Base-by-base conservation (phyloP, 2,797 vertebrate species). In the Phyllotis vaccarum region DNA sequence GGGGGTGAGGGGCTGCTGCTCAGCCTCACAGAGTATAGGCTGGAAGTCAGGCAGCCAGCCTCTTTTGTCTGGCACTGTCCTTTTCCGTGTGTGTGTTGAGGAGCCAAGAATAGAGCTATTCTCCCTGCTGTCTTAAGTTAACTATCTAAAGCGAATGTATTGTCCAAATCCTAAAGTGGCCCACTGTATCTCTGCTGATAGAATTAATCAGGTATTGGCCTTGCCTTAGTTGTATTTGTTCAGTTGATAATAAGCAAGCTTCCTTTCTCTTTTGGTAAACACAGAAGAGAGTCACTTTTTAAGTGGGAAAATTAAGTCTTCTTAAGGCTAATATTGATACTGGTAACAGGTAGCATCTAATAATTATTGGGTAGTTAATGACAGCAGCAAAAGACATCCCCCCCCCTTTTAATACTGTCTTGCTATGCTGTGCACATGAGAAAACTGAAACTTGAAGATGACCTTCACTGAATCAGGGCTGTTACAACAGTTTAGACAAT, bases 361-460 rank as follows among this genome's bases (percentile, higher is more conserved):
- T 64, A 46, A 34, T 34, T 66, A 6, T 66, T 85, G 60, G 34
- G 54, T 89, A 34, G 10, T 62, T 87, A 49, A 19, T 95, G 52
- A n/a, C n/a, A 82, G 66, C 46, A 54, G 56, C 46, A 81, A 29
- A 85, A 85, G 64, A 88, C 52, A 68, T 17, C 19, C 8, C 29
- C 31, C 31, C 58, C 29, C 11, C 21, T 75, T 70, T 72, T 31
- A 46, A 52, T 72, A 78, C 24, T 83, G 17, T 72, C 90, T 83
- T 88, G 68, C 58, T 92, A 7, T 82, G 24, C 74, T 90, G 70
- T 87, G 24, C 52, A 86, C 19, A 34, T 81, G 66, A 74, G 58
- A 86, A 92, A 81, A 92, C 64, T 46, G 27, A 94, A 85, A 79
- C 68, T 91, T 83, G 74, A 82, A 90, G 43, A 62, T 83, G 46